Base-by-base conservation (phyloP, 1,140 invertebrate species). In the Drosophila biarmipes region DNA sequence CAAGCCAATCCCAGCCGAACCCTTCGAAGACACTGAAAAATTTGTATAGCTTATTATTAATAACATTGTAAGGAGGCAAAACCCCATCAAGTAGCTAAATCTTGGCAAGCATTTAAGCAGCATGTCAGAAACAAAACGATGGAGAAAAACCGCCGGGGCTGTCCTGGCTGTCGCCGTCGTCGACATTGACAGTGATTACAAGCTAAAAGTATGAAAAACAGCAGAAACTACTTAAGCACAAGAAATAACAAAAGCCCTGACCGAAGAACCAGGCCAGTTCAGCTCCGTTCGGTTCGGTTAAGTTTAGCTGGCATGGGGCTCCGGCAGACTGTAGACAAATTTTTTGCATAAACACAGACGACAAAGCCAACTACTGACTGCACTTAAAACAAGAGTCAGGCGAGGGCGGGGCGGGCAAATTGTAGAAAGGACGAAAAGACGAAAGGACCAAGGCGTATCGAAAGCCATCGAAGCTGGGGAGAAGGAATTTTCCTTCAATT, bases 11-110 rank as follows among this genome's bases (percentile, higher is more conserved):
- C 42, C 58, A 51, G 66, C 46, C 53, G 58, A 62, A 62, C 17
- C 59, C 35, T 49, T 57, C 53, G 52, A 54, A 74, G 82, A 90
- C 86, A 85, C 59, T 86, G 64, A 90, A 80, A 90, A 90, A 90
- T 90, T 90, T 90, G 86, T 90, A 90, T 90, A 87, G 86, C 86
- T 90, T 90, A 90, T 90, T 90, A 90, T 90, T 90, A 90, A 90
- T 90, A 90, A 90, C 86, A 86, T 82, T 90, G 87, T 80, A 80
- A 90, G 86, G 68, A 86, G 87, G 76, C 66, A 66, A 71, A 72
- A 74, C 53, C 59, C 72, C 71, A 82, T 90, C 81, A 90, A 86
- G 79, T 87, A 81, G 81, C 87, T 86, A 89, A 89, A 89, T 89
- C 85, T 89, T 89, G 84, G 74, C 63, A 89, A 87, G 79, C 82